Percentiles rank a stretch among this genome's conserved stretches.
Conservation (phyloP, 2,888 invertebrate species). For the Drosophila anomelani region DNA sequence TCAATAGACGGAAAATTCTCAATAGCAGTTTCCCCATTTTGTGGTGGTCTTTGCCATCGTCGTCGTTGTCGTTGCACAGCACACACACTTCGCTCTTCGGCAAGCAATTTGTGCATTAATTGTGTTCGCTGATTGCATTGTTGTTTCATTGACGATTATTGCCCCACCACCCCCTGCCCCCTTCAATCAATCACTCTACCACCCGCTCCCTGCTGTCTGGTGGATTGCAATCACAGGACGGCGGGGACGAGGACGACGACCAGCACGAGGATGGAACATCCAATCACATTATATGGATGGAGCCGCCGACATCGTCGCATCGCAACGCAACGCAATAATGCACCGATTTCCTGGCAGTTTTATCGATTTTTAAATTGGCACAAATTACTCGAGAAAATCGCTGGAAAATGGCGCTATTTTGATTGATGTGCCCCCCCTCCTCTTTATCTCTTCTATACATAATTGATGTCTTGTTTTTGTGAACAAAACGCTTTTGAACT, state of each 20-base stretch:
- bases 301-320: background rate
- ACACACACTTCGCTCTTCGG: constrained; percentile 39
- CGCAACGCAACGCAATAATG: background rate
- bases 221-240: constrained; percentile 7
- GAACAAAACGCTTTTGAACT: background rate
- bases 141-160: constrained; percentile 48
- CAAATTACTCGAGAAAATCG: constrained; percentile 43
- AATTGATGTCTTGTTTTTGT: background rate
- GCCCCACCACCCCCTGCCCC: background rate
- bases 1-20: background rate
- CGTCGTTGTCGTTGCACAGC: background rate
- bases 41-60: background rate
- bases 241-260: background rate
- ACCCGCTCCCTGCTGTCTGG: background rate
- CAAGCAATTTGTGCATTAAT: constrained; percentile 76
- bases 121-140: constrained; percentile 73
- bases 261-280: background rate
- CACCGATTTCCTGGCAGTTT: constrained; percentile 49
- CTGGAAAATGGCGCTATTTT: constrained; percentile 3
- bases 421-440: background rate
- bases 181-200: constrained; percentile 24
- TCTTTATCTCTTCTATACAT: background rate
- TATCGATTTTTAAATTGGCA: constrained; percentile 69
- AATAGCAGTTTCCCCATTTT: constrained; percentile 8
- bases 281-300: constrained; percentile 26